Base-by-base conservation (phyloP, 2,888 invertebrate genomes). In the Phasia obesa region DNA sequence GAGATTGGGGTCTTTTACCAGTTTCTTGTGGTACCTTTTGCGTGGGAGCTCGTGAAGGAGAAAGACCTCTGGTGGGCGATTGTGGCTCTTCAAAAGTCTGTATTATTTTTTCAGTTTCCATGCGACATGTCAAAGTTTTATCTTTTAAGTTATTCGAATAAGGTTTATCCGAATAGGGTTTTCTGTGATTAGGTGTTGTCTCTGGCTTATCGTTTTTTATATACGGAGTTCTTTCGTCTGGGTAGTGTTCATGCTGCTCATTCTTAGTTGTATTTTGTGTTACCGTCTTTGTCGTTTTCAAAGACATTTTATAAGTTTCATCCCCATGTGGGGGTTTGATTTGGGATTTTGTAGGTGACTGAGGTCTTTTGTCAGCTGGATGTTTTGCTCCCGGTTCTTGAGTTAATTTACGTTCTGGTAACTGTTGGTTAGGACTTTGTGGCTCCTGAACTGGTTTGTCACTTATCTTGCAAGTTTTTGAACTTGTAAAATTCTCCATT, bases 401-500 rank as follows among this genome's bases (percentile, higher is more conserved):
- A 35, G 23, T 2, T 13, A 42, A 42, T 5, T n/a, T n/a, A 4
- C 5, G 15, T 15, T 42, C n/a, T 4, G 3, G 2, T n/a, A 15
- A 15, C 2, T 42, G 13, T 42, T 42, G 38, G 15, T 42, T 42
- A 1, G 51, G 13, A 44, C n/a, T 27, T 23, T 53, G 11, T 2
- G 23, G 35, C 2, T 55, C 17, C 4, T 35, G 17, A 11, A 17
- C 13, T 47, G 19, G 0, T 23, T n/a, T 49, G 13, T 51, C 25
- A 5, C 2, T 60, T 38, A 71, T 27, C 2, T 53, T 13, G 42
- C 13, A 27, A 15, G 44, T 74, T 25, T 60, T 60, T 1, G 49
- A 51, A 17, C 31, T 38, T 4, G 21, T n/a, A 7, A 59, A 17
- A 11, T 4, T n/a, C 5, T 71, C 5, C 17, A 21, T 55, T 4